Evolutionary conservation across 2,888 invertebrate species (phyloP).

Genomic region (Ecliptopera silaceata): DNA sequence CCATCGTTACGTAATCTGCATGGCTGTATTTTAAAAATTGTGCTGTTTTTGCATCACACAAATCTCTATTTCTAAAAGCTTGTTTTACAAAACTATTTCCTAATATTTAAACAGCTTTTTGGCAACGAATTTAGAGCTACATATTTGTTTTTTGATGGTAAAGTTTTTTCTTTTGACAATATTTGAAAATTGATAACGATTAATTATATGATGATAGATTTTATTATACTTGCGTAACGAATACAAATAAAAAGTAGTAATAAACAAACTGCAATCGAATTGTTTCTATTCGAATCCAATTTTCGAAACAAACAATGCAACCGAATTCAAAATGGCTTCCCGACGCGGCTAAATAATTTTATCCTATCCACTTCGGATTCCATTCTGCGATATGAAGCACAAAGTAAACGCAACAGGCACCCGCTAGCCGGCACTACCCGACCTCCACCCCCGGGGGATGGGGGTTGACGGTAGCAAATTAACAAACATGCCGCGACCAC

Average conservation of each 20-base stretch:
- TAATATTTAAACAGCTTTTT: constrained; percentile 6
- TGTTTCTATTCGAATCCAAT: not conserved
- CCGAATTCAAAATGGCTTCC: constrained; percentile 29
- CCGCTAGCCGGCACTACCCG: constrained; percentile 15
- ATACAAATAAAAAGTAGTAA: not conserved
- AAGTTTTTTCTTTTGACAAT: not conserved
- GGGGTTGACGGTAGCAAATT: constrained; percentile 47
- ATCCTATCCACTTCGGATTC: constrained; percentile 26
- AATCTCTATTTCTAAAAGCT: not conserved
- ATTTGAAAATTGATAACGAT: too few species aligned
- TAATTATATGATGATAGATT: too few species aligned
- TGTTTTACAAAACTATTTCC: not conserved
- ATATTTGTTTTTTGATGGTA: not conserved
- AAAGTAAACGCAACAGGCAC: constrained; percentile 56
- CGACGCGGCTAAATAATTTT: constrained; percentile 24
- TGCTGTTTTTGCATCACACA: not conserved
- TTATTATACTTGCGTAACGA: not conserved
- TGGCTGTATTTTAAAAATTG: not conserved
- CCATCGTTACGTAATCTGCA: constrained; percentile 6
- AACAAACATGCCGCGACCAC: constrained; percentile 55
- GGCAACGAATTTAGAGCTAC: not conserved
- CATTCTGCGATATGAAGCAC: constrained; percentile 37
- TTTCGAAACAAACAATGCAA: constrained; percentile 14
- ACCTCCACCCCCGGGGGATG: constrained; percentile 25
- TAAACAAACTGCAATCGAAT: not conserved